Percentiles rank a stretch among this genome's conserved stretches.
phyloP scores from a whole-genome alignment of 2,888 invertebrate genomes.

The Scaeva pyrastri region DNA sequence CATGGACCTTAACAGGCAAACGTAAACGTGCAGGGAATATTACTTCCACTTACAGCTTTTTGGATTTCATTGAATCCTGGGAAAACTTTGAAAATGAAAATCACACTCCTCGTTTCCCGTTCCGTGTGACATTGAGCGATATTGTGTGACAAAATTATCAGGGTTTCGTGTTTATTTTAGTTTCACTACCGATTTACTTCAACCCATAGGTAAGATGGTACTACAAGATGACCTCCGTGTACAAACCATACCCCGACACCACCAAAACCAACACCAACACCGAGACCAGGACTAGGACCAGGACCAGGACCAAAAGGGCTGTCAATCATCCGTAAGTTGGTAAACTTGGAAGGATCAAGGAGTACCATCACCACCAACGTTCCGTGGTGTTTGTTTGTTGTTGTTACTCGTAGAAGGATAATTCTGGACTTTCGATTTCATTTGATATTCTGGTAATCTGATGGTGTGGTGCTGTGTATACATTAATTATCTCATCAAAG shows the following conservation, averaged over 20 bases:
- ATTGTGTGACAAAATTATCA: constrained; percentile 63
- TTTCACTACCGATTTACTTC: constrained; percentile 57
- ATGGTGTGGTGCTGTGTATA: not conserved
- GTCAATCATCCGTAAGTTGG: constrained; percentile 46
- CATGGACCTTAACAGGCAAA: constrained; percentile 24
- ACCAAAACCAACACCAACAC: too few species aligned
- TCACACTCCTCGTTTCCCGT: not conserved
- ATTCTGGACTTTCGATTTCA: constrained; percentile 54
- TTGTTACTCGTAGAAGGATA: not conserved
- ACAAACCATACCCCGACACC: not conserved
- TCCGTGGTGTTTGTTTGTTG: too few species aligned
- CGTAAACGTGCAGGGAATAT: constrained; percentile 66
- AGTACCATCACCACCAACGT: constrained; percentile 1
- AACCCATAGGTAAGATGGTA: not conserved
- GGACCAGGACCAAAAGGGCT: constrained; percentile 9
- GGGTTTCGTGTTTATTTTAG: constrained; percentile 40
- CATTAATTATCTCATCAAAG: constrained; percentile 51
- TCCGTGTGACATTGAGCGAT: constrained; percentile 54
- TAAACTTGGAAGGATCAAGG: constrained; percentile 20
- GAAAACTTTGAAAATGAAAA: constrained; percentile 43
- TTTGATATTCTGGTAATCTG: constrained; percentile 17
- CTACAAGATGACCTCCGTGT: not conserved
- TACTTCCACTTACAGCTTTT: constrained; percentile 47
- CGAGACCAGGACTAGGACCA: too few species aligned
- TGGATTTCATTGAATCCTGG: constrained; percentile 52